Evolutionary conservation across 2,888 invertebrate species (phyloP).

Genomic region (Leucania comma): DNA sequence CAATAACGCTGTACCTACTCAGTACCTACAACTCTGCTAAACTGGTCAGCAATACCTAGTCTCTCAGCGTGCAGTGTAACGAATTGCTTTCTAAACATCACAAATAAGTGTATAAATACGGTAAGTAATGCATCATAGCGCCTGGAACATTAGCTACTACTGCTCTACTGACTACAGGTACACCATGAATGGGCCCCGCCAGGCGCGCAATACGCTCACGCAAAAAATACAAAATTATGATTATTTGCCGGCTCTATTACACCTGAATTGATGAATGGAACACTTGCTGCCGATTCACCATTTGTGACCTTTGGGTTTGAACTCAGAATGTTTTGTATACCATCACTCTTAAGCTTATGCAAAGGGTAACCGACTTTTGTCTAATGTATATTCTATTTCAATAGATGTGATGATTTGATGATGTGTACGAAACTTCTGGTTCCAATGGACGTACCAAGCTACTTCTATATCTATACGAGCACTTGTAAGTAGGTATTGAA

Average conservation of each 20-base stretch:
- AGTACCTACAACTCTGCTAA: not conserved
- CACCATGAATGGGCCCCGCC: constrained; percentile 33
- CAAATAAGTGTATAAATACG: constrained; percentile 2
- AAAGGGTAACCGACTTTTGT: not conserved
- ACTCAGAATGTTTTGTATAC: not conserved
- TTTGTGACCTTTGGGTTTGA: constrained; percentile 14
- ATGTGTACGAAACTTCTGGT: not conserved
- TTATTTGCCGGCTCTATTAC: constrained; percentile 27
- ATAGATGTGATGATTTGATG: not conserved
- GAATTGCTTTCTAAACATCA: not conserved
- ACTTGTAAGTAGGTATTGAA: too few relatives aligned
- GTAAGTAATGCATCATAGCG: constrained; percentile 21
- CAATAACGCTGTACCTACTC: not conserved
- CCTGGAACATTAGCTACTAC: not conserved
- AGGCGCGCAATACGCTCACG: constrained; percentile 23
- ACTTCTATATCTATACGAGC: too few relatives aligned
- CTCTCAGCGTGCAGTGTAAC: not conserved
- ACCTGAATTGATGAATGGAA: constrained; percentile 30
- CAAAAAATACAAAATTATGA: constrained; percentile 54
- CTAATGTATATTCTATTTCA: not conserved
- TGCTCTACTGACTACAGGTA: not conserved
- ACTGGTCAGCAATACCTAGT: not conserved
- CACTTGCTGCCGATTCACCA: constrained; percentile 1
- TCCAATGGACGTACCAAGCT: too few relatives aligned
- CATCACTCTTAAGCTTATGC: not conserved